These are phyloP conservation scores for Chouioia cunea DNA, from an alignment of 2,888 invertebrate species.

Conservation along the genomic window DNA sequence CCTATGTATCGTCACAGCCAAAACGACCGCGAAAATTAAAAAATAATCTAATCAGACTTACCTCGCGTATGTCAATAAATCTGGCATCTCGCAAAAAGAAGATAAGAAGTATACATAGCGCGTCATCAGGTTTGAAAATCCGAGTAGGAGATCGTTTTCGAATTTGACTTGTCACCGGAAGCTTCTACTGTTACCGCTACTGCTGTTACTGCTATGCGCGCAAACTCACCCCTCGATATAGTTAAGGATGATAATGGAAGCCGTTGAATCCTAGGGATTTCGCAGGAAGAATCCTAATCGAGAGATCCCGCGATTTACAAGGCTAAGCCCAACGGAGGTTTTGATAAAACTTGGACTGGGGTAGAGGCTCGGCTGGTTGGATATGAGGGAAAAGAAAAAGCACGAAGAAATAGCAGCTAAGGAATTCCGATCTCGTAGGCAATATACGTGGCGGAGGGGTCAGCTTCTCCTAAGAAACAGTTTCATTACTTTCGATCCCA, in stretches of 20 bases:
- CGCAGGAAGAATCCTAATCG: conserved; percentile 42
- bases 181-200: background rate
- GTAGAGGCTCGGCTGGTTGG: background rate
- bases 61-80: too few relatives aligned
- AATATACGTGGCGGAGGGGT: conserved; percentile 57
- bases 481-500: conserved; percentile 66
- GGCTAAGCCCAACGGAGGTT: conserved; percentile 43
- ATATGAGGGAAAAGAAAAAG: conserved; percentile 25
- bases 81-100: too few relatives aligned
- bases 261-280: conserved; percentile 30
- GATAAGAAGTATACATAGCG: too few relatives aligned
- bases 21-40: conserved; percentile 19
- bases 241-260: conserved; percentile 37
- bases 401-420: conserved; percentile 45
- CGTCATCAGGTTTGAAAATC: conserved; percentile 6
- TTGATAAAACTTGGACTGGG: conserved; percentile 39
- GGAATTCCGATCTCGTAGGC: conserved; percentile 63
- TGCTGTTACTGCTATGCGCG: background rate
- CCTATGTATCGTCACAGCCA: too few relatives aligned
- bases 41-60: conserved; percentile 9
- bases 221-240: background rate
- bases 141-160: conserved; percentile 13
- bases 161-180: conserved; percentile 1
- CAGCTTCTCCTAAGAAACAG: conserved; percentile 60
- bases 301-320: conserved; percentile 44